Evolutionary conservation across 2,797 vertebrate species (phyloP), one percentile per base, ranked within the genome.

Genomic region (Enoplosus armatus): DNA sequence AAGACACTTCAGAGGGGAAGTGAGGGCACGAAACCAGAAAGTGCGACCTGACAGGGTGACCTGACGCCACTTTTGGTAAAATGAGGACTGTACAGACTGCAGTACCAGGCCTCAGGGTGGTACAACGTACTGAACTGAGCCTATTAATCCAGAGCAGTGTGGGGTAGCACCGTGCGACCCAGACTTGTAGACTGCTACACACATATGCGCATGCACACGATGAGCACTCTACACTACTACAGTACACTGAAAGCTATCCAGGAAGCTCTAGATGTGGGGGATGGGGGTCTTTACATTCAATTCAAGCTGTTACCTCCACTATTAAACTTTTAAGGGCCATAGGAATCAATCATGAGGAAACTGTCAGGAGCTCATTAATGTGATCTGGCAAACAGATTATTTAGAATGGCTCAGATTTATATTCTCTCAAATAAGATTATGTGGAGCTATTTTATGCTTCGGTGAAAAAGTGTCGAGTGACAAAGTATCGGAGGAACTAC

Each of bases 21-120:
- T 87, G 33, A 63, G 51, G 39, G 66, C 8, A 84, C 64, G 54
- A 90, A 84, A 85, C 73, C 78, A 83, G 64, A 89, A 88, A 88
- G 76, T 65, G 68, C 88, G 82, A 89, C 56, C 56, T 24, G 70
- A 87, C 48, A 69, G 33, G 41, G 43, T 61, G 73, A 86, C 62
- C 64, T 80, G 54, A 83, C 37, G 37, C 54, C 59, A 75, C 20
- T 78, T 79, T 77, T 75, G 53, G 54, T 78, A 18, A 71, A 58
- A 45, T 75, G 61, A 84, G 72, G 63, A 82, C 37, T 65, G 70
- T 29, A 24, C 63, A 82, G 73, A 79, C 66, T 68, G 58, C 37
- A 69, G 89, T 80, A 80, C 82, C 80, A 86, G 64, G 69, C 63
- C 60, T 72, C 29, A 35, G 55, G 41, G n/a, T 81, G 80, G 80